These are phyloP conservation scores for Grallaria varia DNA, from an alignment of 2,113 vertebrate species.

Conservation along the genomic window DNA sequence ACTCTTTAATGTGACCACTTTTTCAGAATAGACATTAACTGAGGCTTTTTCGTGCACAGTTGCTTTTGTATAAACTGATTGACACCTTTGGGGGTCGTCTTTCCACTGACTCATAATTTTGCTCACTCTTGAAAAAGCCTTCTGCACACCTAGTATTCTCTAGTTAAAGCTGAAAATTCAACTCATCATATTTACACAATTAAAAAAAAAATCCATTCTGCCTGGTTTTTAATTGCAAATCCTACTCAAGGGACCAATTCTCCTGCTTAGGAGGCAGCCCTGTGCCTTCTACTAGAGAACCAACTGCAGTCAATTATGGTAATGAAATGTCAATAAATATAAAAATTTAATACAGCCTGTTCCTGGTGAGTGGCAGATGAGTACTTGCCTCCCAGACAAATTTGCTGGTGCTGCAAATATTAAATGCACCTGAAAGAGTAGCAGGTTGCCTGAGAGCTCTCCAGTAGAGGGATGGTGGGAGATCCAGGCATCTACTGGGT, in stretches of 20 bases:
- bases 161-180: conserved; percentile 80
- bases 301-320: conserved; percentile 98
- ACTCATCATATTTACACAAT: conserved; percentile 91
- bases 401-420: conserved; percentile 93
- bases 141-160: conserved; percentile 76
- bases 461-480: conserved; percentile 66
- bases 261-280: conserved; percentile 84
- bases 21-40: conserved; percentile 56
- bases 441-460: conserved; percentile 66
- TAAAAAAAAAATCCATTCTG: conserved; percentile 88
- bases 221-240: conserved; percentile 97
- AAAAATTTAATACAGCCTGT: conserved; percentile 97
- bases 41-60: conserved; percentile 89
- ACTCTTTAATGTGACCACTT: not conserved
- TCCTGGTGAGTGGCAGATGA: conserved; percentile 94
- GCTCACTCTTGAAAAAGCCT: conserved; percentile 74
- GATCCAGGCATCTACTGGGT: conserved; percentile 57
- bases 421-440: conserved; percentile 86
- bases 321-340: conserved; percentile 99
- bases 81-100: conserved; percentile 84
- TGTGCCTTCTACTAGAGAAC: conserved; percentile 83
- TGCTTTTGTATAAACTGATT: conserved; percentile 92
- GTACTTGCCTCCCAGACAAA: conserved; percentile 95
- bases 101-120: conserved; percentile 86
- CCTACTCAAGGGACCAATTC: conserved; percentile 82